Evolutionary conservation across 2,113 vertebrate species (phyloP).

Genomic region (Rousettus leschenaultii): DNA sequence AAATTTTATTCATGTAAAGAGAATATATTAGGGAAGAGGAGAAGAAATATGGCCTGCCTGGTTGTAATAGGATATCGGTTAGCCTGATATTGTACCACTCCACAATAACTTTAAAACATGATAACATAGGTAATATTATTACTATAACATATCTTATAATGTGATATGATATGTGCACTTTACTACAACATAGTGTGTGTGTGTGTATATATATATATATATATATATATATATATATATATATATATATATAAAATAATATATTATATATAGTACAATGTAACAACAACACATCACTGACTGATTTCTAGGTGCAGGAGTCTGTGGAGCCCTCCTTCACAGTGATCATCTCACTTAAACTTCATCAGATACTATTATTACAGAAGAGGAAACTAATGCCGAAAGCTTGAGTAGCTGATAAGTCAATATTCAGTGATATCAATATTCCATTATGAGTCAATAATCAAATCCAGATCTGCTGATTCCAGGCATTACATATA

Average conservation of each 20-base stretch:
- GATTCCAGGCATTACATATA: neutral
- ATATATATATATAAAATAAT: neutral
- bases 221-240: neutral
- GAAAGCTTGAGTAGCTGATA: neutral
- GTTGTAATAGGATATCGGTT: neutral
- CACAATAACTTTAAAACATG: neutral
- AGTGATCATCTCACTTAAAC: neutral
- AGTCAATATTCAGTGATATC: neutral
- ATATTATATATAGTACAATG: neutral
- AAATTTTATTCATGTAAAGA: neutral
- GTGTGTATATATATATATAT: neutral
- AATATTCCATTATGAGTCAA: neutral
- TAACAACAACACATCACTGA: fast-evolving
- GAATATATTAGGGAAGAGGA: neutral
- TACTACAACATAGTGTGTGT: neutral
- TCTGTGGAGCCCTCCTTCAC: neutral
- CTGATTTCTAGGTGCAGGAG: neutral
- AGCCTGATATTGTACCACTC: neutral
- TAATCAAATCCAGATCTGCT: neutral
- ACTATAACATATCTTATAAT: neutral
- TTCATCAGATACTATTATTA: neutral
- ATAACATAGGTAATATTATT: neutral
- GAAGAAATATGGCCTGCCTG: neutral
- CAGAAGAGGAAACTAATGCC: neutral
- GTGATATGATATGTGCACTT: neutral